These are phyloP conservation scores for Microtus pennsylvanicus DNA, from an alignment of 2,113 vertebrate genomes.

Conservation along the genomic window DNA sequence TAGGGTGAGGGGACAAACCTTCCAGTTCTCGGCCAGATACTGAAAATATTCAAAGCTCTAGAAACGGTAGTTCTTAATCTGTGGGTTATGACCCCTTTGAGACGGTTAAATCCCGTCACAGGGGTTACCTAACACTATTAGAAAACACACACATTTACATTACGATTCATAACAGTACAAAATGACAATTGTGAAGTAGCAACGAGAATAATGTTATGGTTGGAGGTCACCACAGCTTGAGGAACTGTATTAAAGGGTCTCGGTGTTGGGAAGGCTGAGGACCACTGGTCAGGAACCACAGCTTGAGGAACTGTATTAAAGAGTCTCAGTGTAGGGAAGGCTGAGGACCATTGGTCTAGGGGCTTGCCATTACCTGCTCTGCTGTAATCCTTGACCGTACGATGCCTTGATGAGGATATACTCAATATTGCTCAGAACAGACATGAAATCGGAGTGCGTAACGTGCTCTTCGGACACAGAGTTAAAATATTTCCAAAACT, in stretches of 20 bases:
- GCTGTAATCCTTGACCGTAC: slow-evolving; percentile 92
- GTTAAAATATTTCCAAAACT: slow-evolving; percentile 96
- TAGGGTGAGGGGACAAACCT: not conserved
- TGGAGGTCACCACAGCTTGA: not conserved
- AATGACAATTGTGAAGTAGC: not conserved
- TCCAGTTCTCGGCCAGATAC: not conserved
- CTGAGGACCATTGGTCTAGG: not conserved
- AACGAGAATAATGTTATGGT: not conserved
- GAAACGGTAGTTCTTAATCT: not conserved
- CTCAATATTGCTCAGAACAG: slow-evolving; percentile 92
- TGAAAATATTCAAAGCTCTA: not conserved
- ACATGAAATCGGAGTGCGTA: slow-evolving; percentile 93
- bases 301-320: not conserved
- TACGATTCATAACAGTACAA: not conserved
- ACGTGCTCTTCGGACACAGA: slow-evolving; percentile 92
- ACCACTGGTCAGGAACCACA: not conserved
- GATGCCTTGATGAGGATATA: slow-evolving; percentile 95
- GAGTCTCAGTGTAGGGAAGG: not conserved
- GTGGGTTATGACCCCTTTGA: no score
- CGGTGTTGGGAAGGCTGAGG: not conserved
- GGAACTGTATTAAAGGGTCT: not conserved
- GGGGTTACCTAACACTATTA: no score
- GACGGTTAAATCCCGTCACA: no score
- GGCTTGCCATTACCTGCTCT: slow-evolving; percentile 92
- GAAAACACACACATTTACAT: not conserved